Evolutionary conservation across 2,797 vertebrate genomes (phyloP).

Genomic region (Coendou prehensilis): DNA sequence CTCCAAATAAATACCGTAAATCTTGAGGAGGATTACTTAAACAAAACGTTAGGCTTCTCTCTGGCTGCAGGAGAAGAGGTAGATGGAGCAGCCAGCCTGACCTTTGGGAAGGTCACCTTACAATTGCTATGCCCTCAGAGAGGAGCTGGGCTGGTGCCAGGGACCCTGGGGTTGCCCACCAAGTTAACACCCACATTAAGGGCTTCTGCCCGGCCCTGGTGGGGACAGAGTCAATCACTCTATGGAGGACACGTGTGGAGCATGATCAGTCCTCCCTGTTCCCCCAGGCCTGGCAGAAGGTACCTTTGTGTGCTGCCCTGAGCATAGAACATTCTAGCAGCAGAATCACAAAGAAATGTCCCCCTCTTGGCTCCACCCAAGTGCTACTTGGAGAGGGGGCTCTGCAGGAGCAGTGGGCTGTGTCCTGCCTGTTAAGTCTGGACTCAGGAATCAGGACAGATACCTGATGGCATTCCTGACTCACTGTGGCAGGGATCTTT

Average conservation of each 20-base stretch:
- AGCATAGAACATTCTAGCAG: neutral
- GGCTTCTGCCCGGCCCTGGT: neutral
- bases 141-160: neutral
- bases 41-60: conserved; percentile 56
- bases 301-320: fast-evolving
- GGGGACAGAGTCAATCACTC: neutral
- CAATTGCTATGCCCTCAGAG: neutral
- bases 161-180: neutral
- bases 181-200: neutral
- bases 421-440: neutral
- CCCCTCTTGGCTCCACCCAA: neutral
- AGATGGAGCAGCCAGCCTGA: conserved; percentile 80
- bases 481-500: too few species aligned
- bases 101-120: conserved; percentile 72
- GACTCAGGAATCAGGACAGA: neutral
- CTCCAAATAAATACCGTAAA: conserved; percentile 78
- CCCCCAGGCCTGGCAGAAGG: neutral
- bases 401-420: neutral
- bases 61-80: conserved; percentile 62
- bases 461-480: neutral
- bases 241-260: fast-evolving
- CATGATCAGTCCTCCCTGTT: neutral
- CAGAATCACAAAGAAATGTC: neutral
- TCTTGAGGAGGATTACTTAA: conserved; percentile 55
- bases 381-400: neutral